Conservation (phyloP, 2,888 invertebrate genomes). For the Microctonus brassicae region DNA sequence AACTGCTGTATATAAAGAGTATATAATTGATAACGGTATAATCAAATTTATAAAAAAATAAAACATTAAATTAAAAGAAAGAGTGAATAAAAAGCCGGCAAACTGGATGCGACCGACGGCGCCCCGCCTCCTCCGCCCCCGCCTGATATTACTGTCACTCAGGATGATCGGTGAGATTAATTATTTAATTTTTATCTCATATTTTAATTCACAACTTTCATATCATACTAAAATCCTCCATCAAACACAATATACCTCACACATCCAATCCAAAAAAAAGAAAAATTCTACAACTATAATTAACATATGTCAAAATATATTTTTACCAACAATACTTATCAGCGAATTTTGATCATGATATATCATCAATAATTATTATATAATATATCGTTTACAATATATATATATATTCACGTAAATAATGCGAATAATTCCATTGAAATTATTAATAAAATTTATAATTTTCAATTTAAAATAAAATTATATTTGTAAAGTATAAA, state of each 20-base stretch:
- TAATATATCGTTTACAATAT: too few species aligned
- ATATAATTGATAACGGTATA: not conserved
- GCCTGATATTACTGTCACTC: constrained; percentile 68
- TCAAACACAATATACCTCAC: too few species aligned
- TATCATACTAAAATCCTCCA: too few species aligned
- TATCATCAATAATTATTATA: too few species aligned
- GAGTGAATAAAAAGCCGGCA: constrained; percentile 61
- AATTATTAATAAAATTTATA: too few species aligned
- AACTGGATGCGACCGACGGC: constrained; percentile 69
- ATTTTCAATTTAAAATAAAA: too few species aligned
- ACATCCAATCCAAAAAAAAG: too few species aligned
- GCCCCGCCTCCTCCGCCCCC: constrained; percentile 66
- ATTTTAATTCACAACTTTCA: too few species aligned
- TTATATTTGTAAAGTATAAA: too few species aligned
- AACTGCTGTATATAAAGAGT: not conserved
- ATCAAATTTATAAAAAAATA: not conserved
- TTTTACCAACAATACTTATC: not conserved
- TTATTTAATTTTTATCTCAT: constrained; percentile 12
- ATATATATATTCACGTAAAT: too few species aligned
- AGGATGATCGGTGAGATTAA: constrained; percentile 66
- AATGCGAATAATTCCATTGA: not conserved
- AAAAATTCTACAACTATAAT: not conserved
- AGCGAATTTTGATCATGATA: too few species aligned
- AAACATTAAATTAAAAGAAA: constrained; percentile 30
- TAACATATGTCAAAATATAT: not conserved